Conservation (phyloP, 2,113 vertebrate genomes). For the Coracopsis vasa region DNA sequence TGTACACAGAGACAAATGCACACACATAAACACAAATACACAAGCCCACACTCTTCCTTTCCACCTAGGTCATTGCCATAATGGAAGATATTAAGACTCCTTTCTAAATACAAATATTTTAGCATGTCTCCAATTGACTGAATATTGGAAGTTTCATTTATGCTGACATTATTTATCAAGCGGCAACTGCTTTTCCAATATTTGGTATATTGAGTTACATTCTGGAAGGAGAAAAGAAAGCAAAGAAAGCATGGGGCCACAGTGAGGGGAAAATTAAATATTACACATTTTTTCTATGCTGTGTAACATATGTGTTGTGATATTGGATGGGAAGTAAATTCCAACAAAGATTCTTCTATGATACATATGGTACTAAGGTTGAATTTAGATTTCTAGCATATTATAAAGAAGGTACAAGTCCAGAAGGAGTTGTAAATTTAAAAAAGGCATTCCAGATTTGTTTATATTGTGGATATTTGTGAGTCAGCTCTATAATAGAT, state of each 20-base stretch:
- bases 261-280: background rate
- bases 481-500: conserved; percentile 36
- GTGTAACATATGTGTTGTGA: conserved; percentile 30
- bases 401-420: conserved; percentile 61
- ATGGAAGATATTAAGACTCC: background rate
- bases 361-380: conserved; percentile 17
- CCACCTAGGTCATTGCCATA: background rate
- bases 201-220: background rate
- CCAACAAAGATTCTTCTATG: conserved; percentile 20
- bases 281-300: conserved; percentile 24
- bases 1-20: background rate
- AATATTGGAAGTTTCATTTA: background rate
- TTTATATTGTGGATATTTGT: conserved; percentile 62
- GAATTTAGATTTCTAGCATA: conserved; percentile 6
- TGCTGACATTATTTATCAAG: conserved; percentile 14
- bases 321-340: conserved; percentile 56
- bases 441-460: conserved; percentile 40
- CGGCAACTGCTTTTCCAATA: background rate
- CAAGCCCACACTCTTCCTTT: background rate
- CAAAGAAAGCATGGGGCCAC: background rate
- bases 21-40: background rate
- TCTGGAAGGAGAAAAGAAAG: background rate
- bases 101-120: background rate
- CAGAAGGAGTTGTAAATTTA: conserved; percentile 43
- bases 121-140: background rate